Conservation (phyloP, 2,113 vertebrate species). For the Amblyopsis rosae region DNA sequence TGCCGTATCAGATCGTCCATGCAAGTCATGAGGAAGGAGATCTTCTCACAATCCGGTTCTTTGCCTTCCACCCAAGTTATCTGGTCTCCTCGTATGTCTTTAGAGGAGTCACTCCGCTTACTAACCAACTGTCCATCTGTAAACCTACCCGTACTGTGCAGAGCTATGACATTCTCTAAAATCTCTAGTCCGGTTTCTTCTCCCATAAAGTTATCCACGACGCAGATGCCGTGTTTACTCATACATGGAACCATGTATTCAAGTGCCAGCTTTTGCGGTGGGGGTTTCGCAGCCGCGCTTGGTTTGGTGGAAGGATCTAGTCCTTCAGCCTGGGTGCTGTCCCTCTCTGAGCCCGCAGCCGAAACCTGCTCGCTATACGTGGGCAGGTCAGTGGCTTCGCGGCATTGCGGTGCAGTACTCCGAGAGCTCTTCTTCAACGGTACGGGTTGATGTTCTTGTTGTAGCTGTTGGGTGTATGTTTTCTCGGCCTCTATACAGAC, state of each 20-base stretch:
- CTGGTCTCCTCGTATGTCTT: conserved; percentile 93
- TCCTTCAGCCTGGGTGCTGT: conserved; percentile 18
- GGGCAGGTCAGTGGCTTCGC: too few relatives aligned
- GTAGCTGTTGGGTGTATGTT: conserved; percentile 33
- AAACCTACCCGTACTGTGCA: conserved; percentile 89
- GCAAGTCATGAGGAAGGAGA: conserved; percentile 88
- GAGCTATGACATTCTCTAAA: conserved; percentile 83
- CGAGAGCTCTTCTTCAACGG: too few relatives aligned
- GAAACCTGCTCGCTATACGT: too few relatives aligned
- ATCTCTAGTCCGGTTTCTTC: conserved; percentile 80
- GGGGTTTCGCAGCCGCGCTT: conserved; percentile 84
- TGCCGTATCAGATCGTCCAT: conserved; percentile 96
- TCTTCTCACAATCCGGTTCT: conserved; percentile 87
- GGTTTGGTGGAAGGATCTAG: conserved; percentile 56
- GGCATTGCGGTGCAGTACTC: too few relatives aligned
- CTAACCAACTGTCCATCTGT: conserved; percentile 94
- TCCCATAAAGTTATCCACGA: conserved; percentile 91
- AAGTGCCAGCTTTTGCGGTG: conserved; percentile 84
- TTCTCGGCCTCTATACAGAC: conserved; percentile 81
- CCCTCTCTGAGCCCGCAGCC: too few relatives aligned
- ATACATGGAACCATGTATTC: conserved; percentile 92
- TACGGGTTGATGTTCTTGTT: conserved; percentile 15
- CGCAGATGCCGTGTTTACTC: conserved; percentile 93
- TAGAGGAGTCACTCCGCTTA: conserved; percentile 91
- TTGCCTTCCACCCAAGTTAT: conserved; percentile 94